Evolutionary conservation across 2,888 invertebrate species (phyloP), one percentile per base, ranked within the genome.

Genomic region (Aplocera efformata): DNA sequence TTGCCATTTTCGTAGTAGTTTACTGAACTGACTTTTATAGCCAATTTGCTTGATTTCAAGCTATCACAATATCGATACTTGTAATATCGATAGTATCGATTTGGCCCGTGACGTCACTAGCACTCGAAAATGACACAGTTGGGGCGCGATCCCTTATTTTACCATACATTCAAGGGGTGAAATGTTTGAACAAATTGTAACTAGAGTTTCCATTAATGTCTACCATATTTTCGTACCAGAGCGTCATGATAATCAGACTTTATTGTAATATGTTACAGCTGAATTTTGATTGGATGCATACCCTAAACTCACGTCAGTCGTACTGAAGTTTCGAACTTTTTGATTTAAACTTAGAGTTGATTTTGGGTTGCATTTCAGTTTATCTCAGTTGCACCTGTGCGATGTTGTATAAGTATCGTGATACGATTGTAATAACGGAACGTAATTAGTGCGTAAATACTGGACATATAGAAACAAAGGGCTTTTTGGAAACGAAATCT

Each of bases 51-150:
- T n/a, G n/a, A n/a, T n/a, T n/a, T n/a, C n/a, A n/a, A n/a, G n/a
- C n/a, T n/a, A n/a, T n/a, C n/a, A n/a, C n/a, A n/a, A n/a, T 49
- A 55, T 51, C 50, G 49, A 53, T 39, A 41, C 31, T 27, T 31
- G 24, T 30, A 54, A 59, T 54, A 57, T 49, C 48, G 46, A 42
- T 39, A 47, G 27, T 26, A 20, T 10, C 10, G 32, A 37, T 48
- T 35, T 47, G 30, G 53, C 31, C 43, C 31, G 25, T 29, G 32
- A 33, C 63, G 53, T 38, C 68, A 56, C 72, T 73, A 63, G 22
- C 48, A 50, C 56, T 63, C 40, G 37, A 58, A 58, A 70, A 63
- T 65, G 65, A 68, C 60, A 63, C 39, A 29, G 32, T 11, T 38
- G 42, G 48, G 43, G 42, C 45, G 24, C 32, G 25, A 28, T 33